Evolutionary conservation across 2,797 vertebrate species (phyloP).

Genomic region (Channallabes apus): DNA sequence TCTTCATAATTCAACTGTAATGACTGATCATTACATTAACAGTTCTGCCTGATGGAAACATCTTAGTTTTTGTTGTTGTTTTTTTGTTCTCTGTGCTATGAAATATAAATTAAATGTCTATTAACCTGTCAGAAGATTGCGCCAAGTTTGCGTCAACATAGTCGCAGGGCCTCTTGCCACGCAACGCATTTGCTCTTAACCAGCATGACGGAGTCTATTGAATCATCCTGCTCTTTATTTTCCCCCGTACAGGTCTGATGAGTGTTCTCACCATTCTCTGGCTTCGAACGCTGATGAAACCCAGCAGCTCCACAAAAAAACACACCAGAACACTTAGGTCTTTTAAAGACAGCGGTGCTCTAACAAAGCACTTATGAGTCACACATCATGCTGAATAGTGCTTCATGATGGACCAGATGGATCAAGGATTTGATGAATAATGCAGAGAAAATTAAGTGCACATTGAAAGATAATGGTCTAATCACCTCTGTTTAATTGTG

Average conservation of each 20-base stretch:
- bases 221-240: slow-evolving; percentile 13
- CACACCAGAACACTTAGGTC: neutral
- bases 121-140: slow-evolving; percentile 35
- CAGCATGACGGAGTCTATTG: slow-evolving; percentile 32
- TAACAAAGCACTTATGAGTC: neutral
- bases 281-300: neutral
- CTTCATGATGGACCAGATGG: neutral
- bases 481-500: neutral
- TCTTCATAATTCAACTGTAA: neutral
- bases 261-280: neutral
- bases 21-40: neutral
- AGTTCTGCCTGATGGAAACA: neutral
- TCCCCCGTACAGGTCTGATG: neutral
- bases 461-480: neutral
- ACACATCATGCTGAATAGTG: neutral
- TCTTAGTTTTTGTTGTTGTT: neutral
- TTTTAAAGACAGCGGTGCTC: neutral
- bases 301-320: neutral
- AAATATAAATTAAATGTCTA: slow-evolving; percentile 43
- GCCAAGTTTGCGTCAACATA: slow-evolving; percentile 50
- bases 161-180: slow-evolving; percentile 6
- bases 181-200: slow-evolving; percentile 34
- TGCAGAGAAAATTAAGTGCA: slow-evolving; percentile 3
- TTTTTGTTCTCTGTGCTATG: neutral
- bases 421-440: slow-evolving; percentile 11